phyloP scores from a whole-genome alignment of 2,888 invertebrate species.

The Hypolimnas misippus region DNA sequence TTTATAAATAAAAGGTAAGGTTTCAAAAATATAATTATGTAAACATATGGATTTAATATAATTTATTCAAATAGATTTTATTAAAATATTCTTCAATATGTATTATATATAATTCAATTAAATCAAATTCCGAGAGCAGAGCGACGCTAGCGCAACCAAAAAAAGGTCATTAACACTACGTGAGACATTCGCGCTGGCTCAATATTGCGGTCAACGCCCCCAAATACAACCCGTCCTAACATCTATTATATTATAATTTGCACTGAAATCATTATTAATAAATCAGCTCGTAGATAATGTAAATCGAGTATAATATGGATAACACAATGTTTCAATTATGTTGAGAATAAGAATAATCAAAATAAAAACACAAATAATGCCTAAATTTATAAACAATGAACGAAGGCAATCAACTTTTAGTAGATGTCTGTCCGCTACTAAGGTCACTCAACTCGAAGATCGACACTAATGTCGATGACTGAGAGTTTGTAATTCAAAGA shows the following conservation, averaged over 20 bases:
- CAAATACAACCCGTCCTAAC: constrained; percentile 60
- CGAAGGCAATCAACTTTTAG: constrained; percentile 52
- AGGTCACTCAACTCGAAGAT: constrained; percentile 58
- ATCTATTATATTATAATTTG: constrained; percentile 40
- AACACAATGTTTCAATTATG: neutral
- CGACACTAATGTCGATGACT: constrained; percentile 53
- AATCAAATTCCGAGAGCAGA: constrained; percentile 34
- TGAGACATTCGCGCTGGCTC: constrained; percentile 82
- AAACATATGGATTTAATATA: too few relatives aligned
- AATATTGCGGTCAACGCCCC: constrained; percentile 82
- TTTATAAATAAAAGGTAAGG: too few relatives aligned
- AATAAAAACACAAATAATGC: constrained; percentile 26
- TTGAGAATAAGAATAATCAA: neutral
- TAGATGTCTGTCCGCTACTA: constrained; percentile 49
- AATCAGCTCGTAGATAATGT: neutral
- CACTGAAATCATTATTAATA: constrained; percentile 33
- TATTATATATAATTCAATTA: constrained; percentile 29
- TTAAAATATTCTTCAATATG: too few relatives aligned
- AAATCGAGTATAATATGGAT: neutral
- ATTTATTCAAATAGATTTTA: too few relatives aligned
- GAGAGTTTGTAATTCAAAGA: constrained; percentile 51
- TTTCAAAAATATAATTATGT: too few relatives aligned
- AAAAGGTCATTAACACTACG: constrained; percentile 83
- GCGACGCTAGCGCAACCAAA: constrained; percentile 73
- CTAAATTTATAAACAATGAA: constrained; percentile 47